These are phyloP conservation scores for Stegophylla sp. DNA, from an alignment of 2,888 invertebrate genomes.

Conservation along the genomic window DNA sequence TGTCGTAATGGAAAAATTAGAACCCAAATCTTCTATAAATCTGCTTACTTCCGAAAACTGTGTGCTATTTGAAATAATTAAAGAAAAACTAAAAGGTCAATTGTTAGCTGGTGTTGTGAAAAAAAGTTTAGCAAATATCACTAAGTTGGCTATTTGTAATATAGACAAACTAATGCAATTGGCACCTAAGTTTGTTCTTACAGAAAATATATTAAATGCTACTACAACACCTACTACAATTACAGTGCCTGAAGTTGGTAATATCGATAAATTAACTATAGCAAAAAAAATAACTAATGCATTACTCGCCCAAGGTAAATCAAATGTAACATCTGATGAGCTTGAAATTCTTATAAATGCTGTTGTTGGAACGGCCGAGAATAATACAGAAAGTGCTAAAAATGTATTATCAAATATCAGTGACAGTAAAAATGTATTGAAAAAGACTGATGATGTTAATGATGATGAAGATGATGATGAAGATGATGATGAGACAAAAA, in stretches of 20 bases:
- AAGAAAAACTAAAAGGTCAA: constrained; percentile 83
- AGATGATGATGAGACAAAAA: constrained; percentile 52
- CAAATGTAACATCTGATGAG: constrained; percentile 80
- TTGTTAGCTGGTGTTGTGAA: constrained; percentile 75
- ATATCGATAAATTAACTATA: constrained; percentile 79
- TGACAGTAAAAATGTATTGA: constrained; percentile 61
- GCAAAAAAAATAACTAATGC: constrained; percentile 83
- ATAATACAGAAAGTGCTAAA: constrained; percentile 41
- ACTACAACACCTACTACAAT: constrained; percentile 45
- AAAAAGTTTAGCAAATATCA: constrained; percentile 73
- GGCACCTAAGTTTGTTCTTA: constrained; percentile 65
- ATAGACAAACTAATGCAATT: constrained; percentile 77
- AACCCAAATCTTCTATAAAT: constrained; percentile 77
- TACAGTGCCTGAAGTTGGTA: constrained; percentile 55
- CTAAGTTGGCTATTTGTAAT: constrained; percentile 77
- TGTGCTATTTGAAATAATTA: constrained; percentile 81
- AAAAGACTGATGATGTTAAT: constrained; percentile 59
- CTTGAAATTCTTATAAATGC: constrained; percentile 81
- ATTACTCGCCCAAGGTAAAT: constrained; percentile 79
- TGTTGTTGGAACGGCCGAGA: constrained; percentile 74
- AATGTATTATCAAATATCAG: constrained; percentile 61
- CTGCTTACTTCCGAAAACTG: constrained; percentile 76
- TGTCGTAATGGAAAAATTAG: constrained; percentile 77
- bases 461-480: too few relatives aligned
- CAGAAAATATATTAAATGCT: constrained; percentile 27